Conservation (phyloP, 2,888 invertebrate species). For the Lepidochitona cinerea region DNA sequence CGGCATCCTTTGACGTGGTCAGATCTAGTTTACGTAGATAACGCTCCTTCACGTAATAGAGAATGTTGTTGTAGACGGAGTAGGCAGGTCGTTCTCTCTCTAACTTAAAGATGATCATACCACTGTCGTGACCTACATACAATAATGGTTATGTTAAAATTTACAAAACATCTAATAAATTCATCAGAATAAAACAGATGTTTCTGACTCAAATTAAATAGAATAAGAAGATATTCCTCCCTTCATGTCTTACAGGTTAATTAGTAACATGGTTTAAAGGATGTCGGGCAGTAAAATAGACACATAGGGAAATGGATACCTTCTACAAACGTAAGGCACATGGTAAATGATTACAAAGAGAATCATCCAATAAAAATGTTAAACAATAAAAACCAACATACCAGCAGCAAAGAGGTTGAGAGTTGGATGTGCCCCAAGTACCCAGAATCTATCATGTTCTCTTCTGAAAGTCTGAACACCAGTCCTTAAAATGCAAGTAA, state of each 20-base stretch:
- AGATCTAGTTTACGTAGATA: constrained; percentile 93
- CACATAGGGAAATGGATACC: too few relatives aligned
- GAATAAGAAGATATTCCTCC: background rate
- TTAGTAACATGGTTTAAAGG: too few relatives aligned
- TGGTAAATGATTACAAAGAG: too few relatives aligned
- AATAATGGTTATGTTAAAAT: background rate
- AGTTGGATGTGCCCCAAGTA: constrained; percentile 93
- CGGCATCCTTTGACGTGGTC: constrained; percentile 90
- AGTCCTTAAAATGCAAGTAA: constrained; percentile 65
- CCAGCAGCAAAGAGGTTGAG: constrained; percentile 98
- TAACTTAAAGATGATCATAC: constrained; percentile 92
- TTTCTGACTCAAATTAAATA: background rate
- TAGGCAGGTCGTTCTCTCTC: constrained; percentile 97
- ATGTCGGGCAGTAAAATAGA: too few relatives aligned
- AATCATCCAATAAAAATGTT: too few relatives aligned
- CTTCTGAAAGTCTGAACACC: constrained; percentile 77
- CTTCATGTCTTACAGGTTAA: too few relatives aligned
- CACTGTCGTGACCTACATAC: constrained; percentile 87
- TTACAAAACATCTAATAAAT: background rate
- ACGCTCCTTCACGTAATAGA: constrained; percentile 97
- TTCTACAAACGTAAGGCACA: too few relatives aligned
- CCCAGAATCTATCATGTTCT: constrained; percentile 98
- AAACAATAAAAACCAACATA: constrained; percentile 19
- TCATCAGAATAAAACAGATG: background rate
- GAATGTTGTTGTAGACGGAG: constrained; percentile 90